Conservation (phyloP, 2,113 vertebrate genomes). For the Trogon melanurus region DNA sequence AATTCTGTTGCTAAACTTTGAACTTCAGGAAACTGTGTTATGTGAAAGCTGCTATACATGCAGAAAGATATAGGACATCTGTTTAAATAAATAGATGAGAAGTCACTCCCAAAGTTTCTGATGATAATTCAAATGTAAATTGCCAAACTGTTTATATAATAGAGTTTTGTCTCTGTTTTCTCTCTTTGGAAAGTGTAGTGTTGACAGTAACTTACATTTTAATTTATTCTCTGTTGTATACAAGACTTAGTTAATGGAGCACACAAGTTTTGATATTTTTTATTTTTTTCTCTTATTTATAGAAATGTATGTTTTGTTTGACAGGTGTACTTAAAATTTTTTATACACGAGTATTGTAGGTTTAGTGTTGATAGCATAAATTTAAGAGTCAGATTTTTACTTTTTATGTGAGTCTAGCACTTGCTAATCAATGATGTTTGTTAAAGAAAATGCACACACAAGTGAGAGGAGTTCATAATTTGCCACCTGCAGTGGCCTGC, state of each 20-base stretch:
- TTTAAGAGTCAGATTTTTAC: constrained; percentile 14
- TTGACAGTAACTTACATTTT: background rate
- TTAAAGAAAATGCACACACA: background rate
- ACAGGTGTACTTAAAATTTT: background rate
- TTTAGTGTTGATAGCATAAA: background rate
- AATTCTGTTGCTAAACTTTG: background rate
- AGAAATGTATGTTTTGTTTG: background rate
- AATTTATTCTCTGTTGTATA: background rate
- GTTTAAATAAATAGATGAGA: background rate
- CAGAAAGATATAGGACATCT: background rate
- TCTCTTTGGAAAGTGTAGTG: background rate
- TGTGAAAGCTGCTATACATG: background rate
- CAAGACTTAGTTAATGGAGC: background rate
- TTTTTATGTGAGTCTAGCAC: background rate
- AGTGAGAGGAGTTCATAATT: background rate
- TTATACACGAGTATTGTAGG: background rate
- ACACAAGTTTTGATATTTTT: background rate
- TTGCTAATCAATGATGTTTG: background rate
- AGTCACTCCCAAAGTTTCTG: background rate
- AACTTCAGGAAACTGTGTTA: background rate
- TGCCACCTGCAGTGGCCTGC: background rate
- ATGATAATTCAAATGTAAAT: background rate
- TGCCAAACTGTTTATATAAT: background rate
- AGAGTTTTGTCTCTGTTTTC: background rate
- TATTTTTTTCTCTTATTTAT: background rate